Evolutionary conservation across 92 coral and sea anemone genomes (phyloP).

Genomic region (Epizoanthus fatuus): DNA sequence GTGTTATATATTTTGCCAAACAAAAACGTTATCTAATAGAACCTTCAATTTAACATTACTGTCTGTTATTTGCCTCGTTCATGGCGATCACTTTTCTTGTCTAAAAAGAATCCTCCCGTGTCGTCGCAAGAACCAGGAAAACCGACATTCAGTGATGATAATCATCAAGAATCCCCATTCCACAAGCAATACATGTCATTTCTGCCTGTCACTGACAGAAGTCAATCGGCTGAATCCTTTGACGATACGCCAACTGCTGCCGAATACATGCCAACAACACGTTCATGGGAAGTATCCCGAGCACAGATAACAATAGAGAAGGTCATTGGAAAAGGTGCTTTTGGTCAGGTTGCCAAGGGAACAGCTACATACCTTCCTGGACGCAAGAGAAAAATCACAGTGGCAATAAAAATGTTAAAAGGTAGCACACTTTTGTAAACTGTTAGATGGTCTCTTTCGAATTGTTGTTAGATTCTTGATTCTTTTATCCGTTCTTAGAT

Average conservation of each 20-base stretch:
- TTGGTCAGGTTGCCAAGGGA: too few relatives aligned
- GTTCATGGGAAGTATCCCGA: too few relatives aligned
- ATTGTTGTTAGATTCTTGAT: too few relatives aligned
- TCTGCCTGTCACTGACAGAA: not conserved
- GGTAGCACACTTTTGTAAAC: not conserved
- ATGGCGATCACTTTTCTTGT: not conserved
- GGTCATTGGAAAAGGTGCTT: too few relatives aligned
- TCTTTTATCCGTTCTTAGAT: too few relatives aligned
- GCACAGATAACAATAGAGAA: too few relatives aligned
- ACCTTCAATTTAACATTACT: too few relatives aligned
- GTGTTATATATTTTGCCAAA: too few relatives aligned
- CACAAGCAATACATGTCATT: not conserved
- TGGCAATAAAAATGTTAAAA: slow-evolving; percentile 58
- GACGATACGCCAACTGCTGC: not conserved
- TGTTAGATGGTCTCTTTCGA: too few relatives aligned
- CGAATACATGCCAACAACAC: slow-evolving; percentile 18
- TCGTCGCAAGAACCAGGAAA: not conserved
- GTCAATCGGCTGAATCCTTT: not conserved
- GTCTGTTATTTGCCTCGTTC: not conserved
- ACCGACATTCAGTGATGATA: not conserved
- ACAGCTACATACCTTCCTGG: too few relatives aligned
- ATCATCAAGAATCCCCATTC: not conserved
- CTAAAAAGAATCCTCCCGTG: not conserved
- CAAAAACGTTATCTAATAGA: too few relatives aligned
- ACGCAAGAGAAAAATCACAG: not conserved